Evolutionary conservation across 53 echinoderm and acorn worm genomes (phyloP).

Genomic region (Mesocentrotus franciscanus): DNA sequence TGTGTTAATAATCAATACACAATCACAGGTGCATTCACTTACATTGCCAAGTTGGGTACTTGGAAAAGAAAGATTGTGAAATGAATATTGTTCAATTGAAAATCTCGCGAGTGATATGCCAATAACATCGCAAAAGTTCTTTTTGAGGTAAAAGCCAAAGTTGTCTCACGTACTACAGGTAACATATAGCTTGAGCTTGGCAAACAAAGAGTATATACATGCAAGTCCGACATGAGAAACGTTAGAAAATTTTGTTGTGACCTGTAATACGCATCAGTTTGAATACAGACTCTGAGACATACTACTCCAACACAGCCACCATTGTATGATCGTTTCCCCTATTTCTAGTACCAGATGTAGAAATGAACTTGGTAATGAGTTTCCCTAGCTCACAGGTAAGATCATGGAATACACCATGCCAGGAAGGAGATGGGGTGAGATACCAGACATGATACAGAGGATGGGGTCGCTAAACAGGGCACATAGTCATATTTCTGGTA

Average conservation of each 20-base stretch:
- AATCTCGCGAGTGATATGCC: not conserved
- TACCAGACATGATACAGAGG: not conserved
- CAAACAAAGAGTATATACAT: not conserved
- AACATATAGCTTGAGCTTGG: not conserved
- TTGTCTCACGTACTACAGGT: not conserved
- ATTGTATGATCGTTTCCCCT: not conserved
- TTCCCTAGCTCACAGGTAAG: not conserved
- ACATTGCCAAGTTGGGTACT: not conserved
- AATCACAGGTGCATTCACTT: not conserved
- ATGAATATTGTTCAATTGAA: not conserved
- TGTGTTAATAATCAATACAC: conserved; percentile 19
- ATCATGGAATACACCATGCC: not conserved
- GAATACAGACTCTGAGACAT: conserved; percentile 1
- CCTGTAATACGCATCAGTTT: not conserved
- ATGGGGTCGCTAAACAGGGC: no score
- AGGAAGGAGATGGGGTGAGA: not conserved
- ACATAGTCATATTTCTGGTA: no score
- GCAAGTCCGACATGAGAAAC: not conserved
- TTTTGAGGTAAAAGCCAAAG: not conserved
- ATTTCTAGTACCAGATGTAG: not conserved
- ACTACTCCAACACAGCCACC: conserved; percentile 14
- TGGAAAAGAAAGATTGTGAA: not conserved
- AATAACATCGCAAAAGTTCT: not conserved
- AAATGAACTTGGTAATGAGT: conserved; percentile 42
- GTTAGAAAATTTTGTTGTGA: not conserved